phyloP scores from a whole-genome alignment of 2,113 vertebrate species.

The Muscicapa adusta region DNA sequence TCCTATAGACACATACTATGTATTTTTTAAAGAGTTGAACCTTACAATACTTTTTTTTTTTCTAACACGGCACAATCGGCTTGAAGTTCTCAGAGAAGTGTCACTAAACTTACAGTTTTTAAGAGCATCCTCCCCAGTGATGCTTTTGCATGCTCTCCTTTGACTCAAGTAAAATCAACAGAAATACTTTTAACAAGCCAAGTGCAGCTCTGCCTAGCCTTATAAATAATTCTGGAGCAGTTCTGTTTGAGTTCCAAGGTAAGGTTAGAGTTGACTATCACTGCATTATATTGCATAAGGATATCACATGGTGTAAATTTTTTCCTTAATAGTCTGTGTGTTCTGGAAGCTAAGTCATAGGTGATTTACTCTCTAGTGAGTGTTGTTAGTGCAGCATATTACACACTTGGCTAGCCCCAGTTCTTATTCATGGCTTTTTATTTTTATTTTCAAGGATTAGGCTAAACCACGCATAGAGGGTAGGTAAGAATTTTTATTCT shows the following conservation, averaged over 20 bases:
- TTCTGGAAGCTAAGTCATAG: slow-evolving; percentile 51
- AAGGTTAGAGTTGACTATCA: slow-evolving; percentile 23
- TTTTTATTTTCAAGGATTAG: slow-evolving; percentile 63
- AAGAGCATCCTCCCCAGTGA: background rate
- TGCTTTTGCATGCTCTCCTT: background rate
- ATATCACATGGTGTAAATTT: slow-evolving; percentile 21
- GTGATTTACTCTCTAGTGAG: slow-evolving; percentile 58
- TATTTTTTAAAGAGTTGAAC: background rate
- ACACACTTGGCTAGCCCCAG: slow-evolving; percentile 54
- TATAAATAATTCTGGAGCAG: background rate
- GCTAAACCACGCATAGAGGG: background rate
- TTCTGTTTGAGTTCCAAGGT: slow-evolving; percentile 2
- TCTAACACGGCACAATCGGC: background rate
- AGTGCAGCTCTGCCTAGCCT: background rate
- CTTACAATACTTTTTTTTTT: background rate
- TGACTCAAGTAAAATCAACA: background rate
- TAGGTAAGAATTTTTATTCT: slow-evolving; percentile 44
- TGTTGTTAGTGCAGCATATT: slow-evolving; percentile 60
- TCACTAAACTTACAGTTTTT: background rate
- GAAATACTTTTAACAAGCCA: background rate
- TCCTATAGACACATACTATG: background rate
- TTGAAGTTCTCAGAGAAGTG: background rate
- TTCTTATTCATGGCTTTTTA: slow-evolving; percentile 62
- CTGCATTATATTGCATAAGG: slow-evolving; percentile 11
- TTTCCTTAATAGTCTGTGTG: slow-evolving; percentile 30